Base-by-base conservation (phyloP, 2,113 vertebrate genomes). In the Pipra filicauda region DNA sequence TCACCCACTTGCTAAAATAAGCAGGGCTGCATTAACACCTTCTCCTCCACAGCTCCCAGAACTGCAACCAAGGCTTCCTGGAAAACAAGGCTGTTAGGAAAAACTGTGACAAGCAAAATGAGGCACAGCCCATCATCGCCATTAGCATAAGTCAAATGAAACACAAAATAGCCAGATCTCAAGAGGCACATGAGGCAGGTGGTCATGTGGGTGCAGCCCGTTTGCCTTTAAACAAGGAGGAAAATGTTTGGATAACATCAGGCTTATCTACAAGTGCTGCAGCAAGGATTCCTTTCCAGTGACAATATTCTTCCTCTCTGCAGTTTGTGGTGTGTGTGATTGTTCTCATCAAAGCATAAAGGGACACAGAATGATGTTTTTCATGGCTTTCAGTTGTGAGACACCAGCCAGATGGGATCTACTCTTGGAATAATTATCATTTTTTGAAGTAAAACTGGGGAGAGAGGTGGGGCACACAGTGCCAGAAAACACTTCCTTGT, bases 1-100 rank as follows among this genome's bases (percentile, higher is more conserved):
- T 92, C 85, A 91, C 78, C 91, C 79, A 30, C 39, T 93, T 18
- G 55, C 89, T 95, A 89, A 94, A 96, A 85, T 83, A 89, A 92
- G 79, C 48, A 95, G 54, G n/a, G 41, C 46, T 85, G 41, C 62
- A 91, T 95, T 85, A 94, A 93, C 86, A 85, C 81, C 57, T 94
- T 96, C 69, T 59, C 77, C 71, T 92, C 86, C 88, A 43, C 49
- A 76, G 84, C 80, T 44, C 31, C 24, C 67, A 84, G 80, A 89
- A 52, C 20, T 15, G 62, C 87, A 89, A 72, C 12, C 79, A 86
- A 86, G 33, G 73, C 85, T 86, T 72, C 44, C 72, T 31, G 83
- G 49, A 64, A 81, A 88, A 81, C 12, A 67, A 94, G 61, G 70
- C 85, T 83, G 55, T 39, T 65, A 88, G 75, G 75, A 89, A 91